Percentiles rank a stretch among this genome's conserved stretches.
phyloP scores from a whole-genome alignment of 2,888 invertebrate species.

The Leucoma salicis region DNA sequence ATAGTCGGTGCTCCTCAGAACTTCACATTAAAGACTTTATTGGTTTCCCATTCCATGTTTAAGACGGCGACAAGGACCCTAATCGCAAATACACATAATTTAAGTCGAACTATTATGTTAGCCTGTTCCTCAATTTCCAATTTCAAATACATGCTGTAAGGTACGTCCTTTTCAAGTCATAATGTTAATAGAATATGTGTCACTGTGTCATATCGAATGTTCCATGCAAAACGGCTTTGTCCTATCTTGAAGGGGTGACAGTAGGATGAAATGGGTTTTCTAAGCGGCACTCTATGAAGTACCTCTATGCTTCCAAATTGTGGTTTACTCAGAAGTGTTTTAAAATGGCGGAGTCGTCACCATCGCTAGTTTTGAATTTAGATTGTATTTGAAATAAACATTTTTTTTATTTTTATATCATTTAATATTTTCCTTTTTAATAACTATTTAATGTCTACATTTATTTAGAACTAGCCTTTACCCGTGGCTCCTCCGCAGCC shows the following conservation, averaged over 20 bases:
- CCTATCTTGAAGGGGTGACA: slow-evolving; percentile 34
- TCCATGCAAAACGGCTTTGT: slow-evolving; percentile 50
- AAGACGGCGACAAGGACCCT: not conserved
- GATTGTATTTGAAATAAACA: too few species aligned
- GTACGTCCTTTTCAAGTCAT: slow-evolving; percentile 23
- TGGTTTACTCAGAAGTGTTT: slow-evolving; percentile 25
- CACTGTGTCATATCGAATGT: slow-evolving; percentile 28
- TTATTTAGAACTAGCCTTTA: too few species aligned
- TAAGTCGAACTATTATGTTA: slow-evolving; percentile 3
- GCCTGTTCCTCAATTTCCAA: not conserved
- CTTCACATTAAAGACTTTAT: slow-evolving; percentile 6
- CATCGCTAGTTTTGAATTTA: too few species aligned
- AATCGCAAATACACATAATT: slow-evolving; percentile 2
- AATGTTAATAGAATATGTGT: slow-evolving; percentile 50
- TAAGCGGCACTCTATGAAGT: slow-evolving; percentile 24
- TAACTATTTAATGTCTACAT: too few species aligned
- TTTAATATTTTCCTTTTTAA: too few species aligned
- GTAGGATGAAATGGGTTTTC: slow-evolving; percentile 31
- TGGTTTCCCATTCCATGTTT: slow-evolving; percentile 2
- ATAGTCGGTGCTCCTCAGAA: not conserved
- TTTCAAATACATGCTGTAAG: not conserved
- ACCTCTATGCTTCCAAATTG: slow-evolving; percentile 16
- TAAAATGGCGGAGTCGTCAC: slow-evolving; percentile 9
- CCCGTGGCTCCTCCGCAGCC: too few species aligned
- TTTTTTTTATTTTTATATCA: too few species aligned